These are phyloP conservation scores for Neoitamus cyanurus DNA, from an alignment of 2,888 invertebrate genomes.

Conservation along the genomic window DNA sequence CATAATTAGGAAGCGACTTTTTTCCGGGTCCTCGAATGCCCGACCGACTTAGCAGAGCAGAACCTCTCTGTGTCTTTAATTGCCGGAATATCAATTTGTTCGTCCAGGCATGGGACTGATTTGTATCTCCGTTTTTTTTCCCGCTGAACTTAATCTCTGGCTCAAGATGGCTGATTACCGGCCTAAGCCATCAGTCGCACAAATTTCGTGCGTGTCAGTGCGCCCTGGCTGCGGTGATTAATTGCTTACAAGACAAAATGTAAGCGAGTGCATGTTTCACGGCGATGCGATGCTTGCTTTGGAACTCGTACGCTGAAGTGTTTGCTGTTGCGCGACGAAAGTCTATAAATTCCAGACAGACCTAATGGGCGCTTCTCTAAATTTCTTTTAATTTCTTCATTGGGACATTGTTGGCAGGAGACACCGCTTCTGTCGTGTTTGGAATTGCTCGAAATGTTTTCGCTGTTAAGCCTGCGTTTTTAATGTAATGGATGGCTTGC, in stretches of 20 bases:
- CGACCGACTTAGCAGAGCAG: neutral
- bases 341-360: slow-evolving; percentile 12
- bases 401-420: neutral
- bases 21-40: neutral
- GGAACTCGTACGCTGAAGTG: neutral
- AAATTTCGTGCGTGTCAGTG: slow-evolving; percentile 22
- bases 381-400: slow-evolving; percentile 2
- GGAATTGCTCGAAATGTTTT: neutral
- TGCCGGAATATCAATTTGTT: slow-evolving; percentile 27
- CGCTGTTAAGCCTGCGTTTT: neutral
- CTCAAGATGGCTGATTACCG: neutral
- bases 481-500: neutral
- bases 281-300: neutral
- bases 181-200: slow-evolving; percentile 13
- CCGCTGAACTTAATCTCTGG: neutral
- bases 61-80: slow-evolving; percentile 2
- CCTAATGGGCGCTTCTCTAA: neutral
- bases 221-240: slow-evolving; percentile 12
- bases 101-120: neutral
- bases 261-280: neutral
- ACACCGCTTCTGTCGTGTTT: slow-evolving; percentile 15
- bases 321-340: slow-evolving; percentile 4
- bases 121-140: neutral
- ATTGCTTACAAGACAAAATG: slow-evolving; percentile 20
- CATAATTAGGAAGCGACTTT: slow-evolving; percentile 18